Percentiles rank a stretch among this genome's conserved stretches.
Evolutionary conservation across 2,888 invertebrate genomes (phyloP).

Genomic region (Leucophora obtusa): DNA sequence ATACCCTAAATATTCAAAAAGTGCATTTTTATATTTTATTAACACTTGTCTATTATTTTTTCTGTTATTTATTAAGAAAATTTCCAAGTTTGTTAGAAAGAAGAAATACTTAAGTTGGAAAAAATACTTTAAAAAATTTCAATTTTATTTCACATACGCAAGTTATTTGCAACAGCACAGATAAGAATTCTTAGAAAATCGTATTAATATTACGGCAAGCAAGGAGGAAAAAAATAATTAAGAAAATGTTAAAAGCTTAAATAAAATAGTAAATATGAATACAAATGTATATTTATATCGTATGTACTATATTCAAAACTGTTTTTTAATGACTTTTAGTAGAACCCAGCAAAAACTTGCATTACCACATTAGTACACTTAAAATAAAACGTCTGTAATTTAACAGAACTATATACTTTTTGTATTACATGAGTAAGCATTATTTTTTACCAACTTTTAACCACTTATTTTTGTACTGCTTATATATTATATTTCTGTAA

Average conservation of each 20-base stretch:
- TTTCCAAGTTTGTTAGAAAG: background rate
- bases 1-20: background rate
- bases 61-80: slow-evolving; percentile 25
- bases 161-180: background rate
- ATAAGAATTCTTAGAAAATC: slow-evolving; percentile 44
- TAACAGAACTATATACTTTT: too few relatives aligned
- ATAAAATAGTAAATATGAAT: background rate
- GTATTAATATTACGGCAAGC: background rate
- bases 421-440: too few relatives aligned
- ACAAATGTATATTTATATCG: background rate
- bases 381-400: too few relatives aligned
- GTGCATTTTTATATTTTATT: slow-evolving; percentile 10
- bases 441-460: too few relatives aligned
- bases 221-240: slow-evolving; percentile 21
- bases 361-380: too few relatives aligned
- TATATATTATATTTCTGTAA: too few relatives aligned
- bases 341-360: too few relatives aligned
- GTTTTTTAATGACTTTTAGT: slow-evolving; percentile 11
- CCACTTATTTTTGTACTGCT: too few relatives aligned
- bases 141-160: background rate
- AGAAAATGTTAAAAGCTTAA: slow-evolving; percentile 22
- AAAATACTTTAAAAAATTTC: slow-evolving; percentile 2
- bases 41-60: slow-evolving; percentile 17
- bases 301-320: slow-evolving; percentile 10
- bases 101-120: background rate